These are phyloP conservation scores for Drosophila gunungcola DNA, from an alignment of 1,140 invertebrate species.

Conservation along the genomic window DNA sequence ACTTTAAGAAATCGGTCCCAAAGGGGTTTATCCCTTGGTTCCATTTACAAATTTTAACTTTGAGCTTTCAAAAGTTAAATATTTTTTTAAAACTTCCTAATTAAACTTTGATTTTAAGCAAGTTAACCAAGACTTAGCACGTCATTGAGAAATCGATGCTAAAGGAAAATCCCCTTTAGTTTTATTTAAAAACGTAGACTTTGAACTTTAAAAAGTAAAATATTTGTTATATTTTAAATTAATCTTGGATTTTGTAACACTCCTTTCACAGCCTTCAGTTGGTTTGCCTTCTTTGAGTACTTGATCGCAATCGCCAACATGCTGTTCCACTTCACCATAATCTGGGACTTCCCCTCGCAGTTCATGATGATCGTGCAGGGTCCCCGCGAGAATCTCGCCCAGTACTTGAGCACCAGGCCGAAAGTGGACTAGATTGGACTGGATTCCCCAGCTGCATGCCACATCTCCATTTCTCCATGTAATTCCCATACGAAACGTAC, in stretches of 20 bases:
- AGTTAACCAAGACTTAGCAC: no score
- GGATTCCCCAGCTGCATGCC: conserved; percentile 1
- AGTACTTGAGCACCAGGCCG: conserved; percentile 60
- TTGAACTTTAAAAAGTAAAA: no score
- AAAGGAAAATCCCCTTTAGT: no score
- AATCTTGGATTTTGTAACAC: conserved; percentile 5
- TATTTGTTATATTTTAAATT: no score
- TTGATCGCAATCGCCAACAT: conserved; percentile 95
- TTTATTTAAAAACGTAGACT: no score
- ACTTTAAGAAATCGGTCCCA: no score
- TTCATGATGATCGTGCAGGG: conserved; percentile 90
- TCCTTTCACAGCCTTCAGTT: conserved; percentile 92
- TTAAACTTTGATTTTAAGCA: no score
- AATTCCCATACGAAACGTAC: conserved; percentile 59
- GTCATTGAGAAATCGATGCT: no score
- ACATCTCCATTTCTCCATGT: conserved; percentile 7
- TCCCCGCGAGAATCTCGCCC: conserved; percentile 64
- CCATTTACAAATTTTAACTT: no score
- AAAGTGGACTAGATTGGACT: conserved; percentile 51
- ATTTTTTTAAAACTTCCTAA: no score
- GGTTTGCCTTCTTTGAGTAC: conserved; percentile 97
- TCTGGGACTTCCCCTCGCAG: conserved; percentile 93
- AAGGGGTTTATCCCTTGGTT: no score
- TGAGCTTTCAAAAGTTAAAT: no score
- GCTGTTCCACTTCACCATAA: conserved; percentile 94